phyloP scores from a whole-genome alignment of 2,797 vertebrate species.

The Coilia nasus region DNA sequence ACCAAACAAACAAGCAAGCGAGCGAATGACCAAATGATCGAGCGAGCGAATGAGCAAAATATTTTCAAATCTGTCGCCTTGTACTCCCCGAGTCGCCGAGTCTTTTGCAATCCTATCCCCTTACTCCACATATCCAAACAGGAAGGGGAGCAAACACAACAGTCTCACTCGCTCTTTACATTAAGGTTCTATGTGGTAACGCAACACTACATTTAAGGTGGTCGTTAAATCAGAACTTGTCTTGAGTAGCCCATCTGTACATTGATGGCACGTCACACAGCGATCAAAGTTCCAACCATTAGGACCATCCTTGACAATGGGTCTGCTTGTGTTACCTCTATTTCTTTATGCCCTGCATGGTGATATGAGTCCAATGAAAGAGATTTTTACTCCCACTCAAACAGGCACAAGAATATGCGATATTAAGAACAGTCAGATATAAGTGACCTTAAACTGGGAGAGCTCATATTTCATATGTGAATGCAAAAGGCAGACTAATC shows the following conservation, averaged over 20 bases:
- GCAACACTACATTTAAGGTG: slow-evolving; percentile 62
- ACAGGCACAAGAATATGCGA: slow-evolving; percentile 52
- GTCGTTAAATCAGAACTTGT: slow-evolving; percentile 53
- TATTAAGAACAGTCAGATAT: slow-evolving; percentile 66
- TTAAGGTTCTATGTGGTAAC: slow-evolving; percentile 61
- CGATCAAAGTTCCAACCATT: slow-evolving; percentile 54
- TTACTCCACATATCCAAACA: slow-evolving; percentile 49
- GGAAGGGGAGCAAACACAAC: not conserved
- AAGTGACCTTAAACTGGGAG: slow-evolving; percentile 63
- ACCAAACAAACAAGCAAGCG: no score
- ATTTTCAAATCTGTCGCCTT: slow-evolving; percentile 63
- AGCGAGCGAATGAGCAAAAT: not conserved
- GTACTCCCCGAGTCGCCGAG: slow-evolving; percentile 67
- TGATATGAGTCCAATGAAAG: slow-evolving; percentile 44
- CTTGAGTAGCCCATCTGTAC: slow-evolving; percentile 51
- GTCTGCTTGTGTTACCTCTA: not conserved
- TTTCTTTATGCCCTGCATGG: slow-evolving; percentile 37
- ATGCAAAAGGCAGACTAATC: slow-evolving; percentile 55
- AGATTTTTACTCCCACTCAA: slow-evolving; percentile 20
- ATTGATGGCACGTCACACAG: slow-evolving; percentile 44
- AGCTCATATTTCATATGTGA: slow-evolving; percentile 67
- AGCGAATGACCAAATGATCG: no score
- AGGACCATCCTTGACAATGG: slow-evolving; percentile 21
- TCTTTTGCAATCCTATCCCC: slow-evolving; percentile 49
- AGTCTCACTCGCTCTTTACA: slow-evolving; percentile 58